Evolutionary conservation across 2,113 vertebrate species (phyloP).

Genomic region (Pristiophorus japonicus): DNA sequence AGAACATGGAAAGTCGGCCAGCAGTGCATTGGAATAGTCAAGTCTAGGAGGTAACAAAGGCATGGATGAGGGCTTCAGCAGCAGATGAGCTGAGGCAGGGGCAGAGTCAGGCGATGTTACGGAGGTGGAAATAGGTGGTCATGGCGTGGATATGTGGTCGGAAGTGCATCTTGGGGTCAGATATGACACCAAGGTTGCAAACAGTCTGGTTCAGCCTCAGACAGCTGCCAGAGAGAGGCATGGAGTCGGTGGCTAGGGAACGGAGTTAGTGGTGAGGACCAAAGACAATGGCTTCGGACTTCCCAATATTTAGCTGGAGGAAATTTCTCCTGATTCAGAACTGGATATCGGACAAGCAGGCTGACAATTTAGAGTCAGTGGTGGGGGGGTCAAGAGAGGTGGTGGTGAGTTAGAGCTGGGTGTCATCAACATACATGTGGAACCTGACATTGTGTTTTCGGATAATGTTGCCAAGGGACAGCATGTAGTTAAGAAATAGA

Average conservation of each 20-base stretch:
- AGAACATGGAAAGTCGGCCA: neutral
- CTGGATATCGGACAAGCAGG: too few relatives aligned
- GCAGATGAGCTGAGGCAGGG: too few relatives aligned
- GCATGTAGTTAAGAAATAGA: neutral
- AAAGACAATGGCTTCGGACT: neutral
- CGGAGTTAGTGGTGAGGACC: too few relatives aligned
- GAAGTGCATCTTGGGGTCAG: neutral
- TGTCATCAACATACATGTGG: neutral
- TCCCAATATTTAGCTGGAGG: too few relatives aligned
- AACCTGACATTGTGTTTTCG: neutral
- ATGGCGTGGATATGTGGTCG: too few relatives aligned
- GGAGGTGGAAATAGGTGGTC: too few relatives aligned
- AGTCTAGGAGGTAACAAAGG: too few relatives aligned
- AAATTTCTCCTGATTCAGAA: too few relatives aligned
- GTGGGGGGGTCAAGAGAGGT: neutral
- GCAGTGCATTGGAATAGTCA: too few relatives aligned
- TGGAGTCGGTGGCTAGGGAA: neutral
- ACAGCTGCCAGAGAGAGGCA: neutral
- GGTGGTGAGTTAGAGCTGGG: neutral
- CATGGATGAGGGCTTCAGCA: too few relatives aligned
- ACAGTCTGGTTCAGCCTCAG: neutral
- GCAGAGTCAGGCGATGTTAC: too few relatives aligned
- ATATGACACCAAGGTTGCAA: neutral
- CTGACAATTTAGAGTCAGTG: too few relatives aligned
- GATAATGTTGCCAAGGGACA: neutral